Evolutionary conservation across 2,888 invertebrate genomes (phyloP).

Genomic region (Fabriciana adippe): DNA sequence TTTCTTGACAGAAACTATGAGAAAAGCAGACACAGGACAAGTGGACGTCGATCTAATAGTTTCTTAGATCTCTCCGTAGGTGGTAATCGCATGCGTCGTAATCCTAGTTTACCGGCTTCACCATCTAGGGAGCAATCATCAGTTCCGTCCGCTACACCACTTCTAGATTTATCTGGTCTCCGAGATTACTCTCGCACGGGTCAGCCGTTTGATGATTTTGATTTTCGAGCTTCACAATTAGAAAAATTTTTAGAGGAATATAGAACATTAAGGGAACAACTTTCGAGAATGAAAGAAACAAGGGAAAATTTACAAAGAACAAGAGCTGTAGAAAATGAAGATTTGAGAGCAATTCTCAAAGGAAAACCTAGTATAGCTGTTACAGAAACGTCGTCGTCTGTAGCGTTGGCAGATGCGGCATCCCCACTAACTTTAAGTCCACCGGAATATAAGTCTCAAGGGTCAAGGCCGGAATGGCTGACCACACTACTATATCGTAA

Average conservation of each 20-base stretch:
- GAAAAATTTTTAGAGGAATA: constrained; percentile 91
- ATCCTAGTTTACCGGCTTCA: constrained; percentile 85
- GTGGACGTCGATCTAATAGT: constrained; percentile 85
- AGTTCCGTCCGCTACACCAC: constrained; percentile 82
- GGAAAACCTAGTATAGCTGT: constrained; percentile 80
- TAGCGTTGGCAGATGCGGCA: constrained; percentile 67
- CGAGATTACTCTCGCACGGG: constrained; percentile 73
- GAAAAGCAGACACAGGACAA: constrained; percentile 58
- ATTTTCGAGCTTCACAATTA: constrained; percentile 90
- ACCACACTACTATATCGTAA: constrained; percentile 74
- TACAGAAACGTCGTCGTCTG: constrained; percentile 74
- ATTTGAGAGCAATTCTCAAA: constrained; percentile 80
- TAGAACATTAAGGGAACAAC: constrained; percentile 87
- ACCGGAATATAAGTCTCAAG: constrained; percentile 69
- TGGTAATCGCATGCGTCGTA: constrained; percentile 65
- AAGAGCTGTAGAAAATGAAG: constrained; percentile 76
- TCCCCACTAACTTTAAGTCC: constrained; percentile 70
- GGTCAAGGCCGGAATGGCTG: constrained; percentile 72
- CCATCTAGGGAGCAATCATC: constrained; percentile 80
- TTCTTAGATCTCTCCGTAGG: constrained; percentile 85
- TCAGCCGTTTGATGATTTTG: constrained; percentile 83
- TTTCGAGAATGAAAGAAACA: constrained; percentile 90
- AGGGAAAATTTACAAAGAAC: constrained; percentile 85
- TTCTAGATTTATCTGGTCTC: constrained; percentile 83
- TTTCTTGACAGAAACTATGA: constrained; percentile 67